Conservation (phyloP, 2,888 invertebrate genomes). For the Apotomis betuletana region DNA sequence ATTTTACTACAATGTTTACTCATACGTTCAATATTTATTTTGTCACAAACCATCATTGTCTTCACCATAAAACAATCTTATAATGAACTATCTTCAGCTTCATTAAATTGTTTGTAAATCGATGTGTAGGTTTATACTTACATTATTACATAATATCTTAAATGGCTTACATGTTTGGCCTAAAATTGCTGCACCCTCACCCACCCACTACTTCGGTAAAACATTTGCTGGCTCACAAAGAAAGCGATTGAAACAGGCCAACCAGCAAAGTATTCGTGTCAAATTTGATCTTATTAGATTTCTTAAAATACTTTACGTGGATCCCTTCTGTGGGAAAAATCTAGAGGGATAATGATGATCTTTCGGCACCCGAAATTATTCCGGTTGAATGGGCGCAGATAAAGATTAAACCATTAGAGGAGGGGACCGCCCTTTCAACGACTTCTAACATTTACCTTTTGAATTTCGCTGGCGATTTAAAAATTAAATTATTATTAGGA, state of each 20-base stretch:
- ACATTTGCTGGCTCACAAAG: not conserved
- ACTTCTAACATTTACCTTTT: conserved; percentile 47
- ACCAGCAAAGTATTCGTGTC: conserved; percentile 53
- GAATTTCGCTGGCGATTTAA: conserved; percentile 32
- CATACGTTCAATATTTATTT: no score
- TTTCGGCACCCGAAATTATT: conserved; percentile 62
- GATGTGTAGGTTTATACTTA: no score
- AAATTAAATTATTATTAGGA: conserved; percentile 19
- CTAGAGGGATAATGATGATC: conserved; percentile 55
- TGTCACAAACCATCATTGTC: no score
- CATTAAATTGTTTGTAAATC: no score
- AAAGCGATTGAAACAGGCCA: not conserved
- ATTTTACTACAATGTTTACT: no score
- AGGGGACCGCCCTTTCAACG: conserved; percentile 45
- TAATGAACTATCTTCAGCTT: no score
- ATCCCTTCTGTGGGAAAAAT: conserved; percentile 56
- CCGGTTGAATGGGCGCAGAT: conserved; percentile 59
- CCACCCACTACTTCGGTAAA: not conserved
- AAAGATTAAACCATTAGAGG: conserved; percentile 65
- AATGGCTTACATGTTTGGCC: no score
- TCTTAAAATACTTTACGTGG: conserved; percentile 51
- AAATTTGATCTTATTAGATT: conserved; percentile 40
- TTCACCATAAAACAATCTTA: no score
- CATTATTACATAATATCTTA: no score
- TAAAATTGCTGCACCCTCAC: no score